Conservation (phyloP, 2,797 vertebrate genomes). For the Melanotaenia pygmaea region DNA sequence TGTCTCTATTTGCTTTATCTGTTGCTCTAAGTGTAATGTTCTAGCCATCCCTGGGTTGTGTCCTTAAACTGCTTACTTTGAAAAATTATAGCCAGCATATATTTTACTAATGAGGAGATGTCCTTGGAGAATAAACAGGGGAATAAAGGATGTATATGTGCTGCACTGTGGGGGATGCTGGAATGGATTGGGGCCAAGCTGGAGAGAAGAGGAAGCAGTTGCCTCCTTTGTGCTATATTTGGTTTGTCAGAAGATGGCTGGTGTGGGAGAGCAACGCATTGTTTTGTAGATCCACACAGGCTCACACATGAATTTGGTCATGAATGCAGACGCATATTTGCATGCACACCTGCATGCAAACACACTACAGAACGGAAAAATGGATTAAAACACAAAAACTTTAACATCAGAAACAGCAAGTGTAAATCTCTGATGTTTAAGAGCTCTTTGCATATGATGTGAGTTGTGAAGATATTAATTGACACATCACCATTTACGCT, state of each 20-base stretch:
- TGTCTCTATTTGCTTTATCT: slow-evolving; percentile 36
- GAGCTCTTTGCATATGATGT: background rate
- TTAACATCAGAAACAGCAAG: slow-evolving; percentile 13
- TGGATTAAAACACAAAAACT: slow-evolving; percentile 18
- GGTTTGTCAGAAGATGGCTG: slow-evolving; percentile 76
- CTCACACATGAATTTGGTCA: slow-evolving; percentile 45
- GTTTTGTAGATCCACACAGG: slow-evolving; percentile 55
- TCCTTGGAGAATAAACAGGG: slow-evolving; percentile 73
- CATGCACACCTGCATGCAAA: slow-evolving; percentile 59
- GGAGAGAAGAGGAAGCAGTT: slow-evolving; percentile 79
- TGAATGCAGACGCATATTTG: slow-evolving; percentile 50
- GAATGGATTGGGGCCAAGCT: slow-evolving; percentile 74
- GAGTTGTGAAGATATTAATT: background rate
- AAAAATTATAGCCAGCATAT: slow-evolving; percentile 72
- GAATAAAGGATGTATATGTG: slow-evolving; percentile 69
- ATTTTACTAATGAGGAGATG: slow-evolving; percentile 77
- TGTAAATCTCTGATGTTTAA: slow-evolving; percentile 4
- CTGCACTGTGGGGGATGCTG: slow-evolving; percentile 73
- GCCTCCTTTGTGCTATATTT: slow-evolving; percentile 83
- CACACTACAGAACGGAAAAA: slow-evolving; percentile 20
- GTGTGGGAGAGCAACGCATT: slow-evolving; percentile 76
- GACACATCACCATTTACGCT: background rate
- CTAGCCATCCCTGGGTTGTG: slow-evolving; percentile 40
- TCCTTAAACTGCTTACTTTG: slow-evolving; percentile 66
- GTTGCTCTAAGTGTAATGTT: slow-evolving; percentile 32